These are phyloP conservation scores for Palloptera scutellata DNA, from an alignment of 2,888 invertebrate genomes.

Conservation along the genomic window DNA sequence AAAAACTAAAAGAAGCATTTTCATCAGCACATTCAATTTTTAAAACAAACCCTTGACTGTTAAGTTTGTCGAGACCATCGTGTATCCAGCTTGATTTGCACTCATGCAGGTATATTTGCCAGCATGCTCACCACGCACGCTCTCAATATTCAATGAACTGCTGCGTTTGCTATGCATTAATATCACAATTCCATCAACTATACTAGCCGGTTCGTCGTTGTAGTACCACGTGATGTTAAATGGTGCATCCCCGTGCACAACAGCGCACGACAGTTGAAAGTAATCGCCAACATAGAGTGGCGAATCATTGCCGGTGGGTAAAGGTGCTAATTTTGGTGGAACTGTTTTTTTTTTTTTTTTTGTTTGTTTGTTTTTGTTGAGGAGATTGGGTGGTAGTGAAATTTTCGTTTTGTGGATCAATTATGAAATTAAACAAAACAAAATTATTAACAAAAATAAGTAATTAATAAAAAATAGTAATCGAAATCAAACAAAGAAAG, in stretches of 20 bases:
- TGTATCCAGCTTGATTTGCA: slow-evolving; percentile 69
- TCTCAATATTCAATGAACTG: slow-evolving; percentile 71
- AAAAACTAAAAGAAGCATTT: neutral
- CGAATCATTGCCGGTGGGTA: slow-evolving; percentile 69
- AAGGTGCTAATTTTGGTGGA: slow-evolving; percentile 72
- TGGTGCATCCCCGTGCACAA: slow-evolving; percentile 81
- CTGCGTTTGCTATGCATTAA: slow-evolving; percentile 68
- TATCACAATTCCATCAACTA: slow-evolving; percentile 53
- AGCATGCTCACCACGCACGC: slow-evolving; percentile 71
- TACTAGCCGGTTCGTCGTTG: slow-evolving; percentile 64
- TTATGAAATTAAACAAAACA: slow-evolving; percentile 35
- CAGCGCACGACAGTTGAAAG: slow-evolving; percentile 72
- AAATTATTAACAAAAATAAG: slow-evolving; percentile 34
- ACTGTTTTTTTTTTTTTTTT: slow-evolving; percentile 66
- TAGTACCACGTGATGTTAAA: slow-evolving; percentile 80
- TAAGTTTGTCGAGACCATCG: slow-evolving; percentile 58
- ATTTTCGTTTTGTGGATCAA: slow-evolving; percentile 2
- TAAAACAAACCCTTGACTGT: slow-evolving; percentile 62
- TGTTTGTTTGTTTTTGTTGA: slow-evolving; percentile 63
- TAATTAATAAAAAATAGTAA: slow-evolving; percentile 20
- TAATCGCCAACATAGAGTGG: slow-evolving; percentile 71
- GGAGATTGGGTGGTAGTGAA: neutral
- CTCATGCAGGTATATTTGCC: slow-evolving; percentile 80
- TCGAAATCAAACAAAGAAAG: slow-evolving; percentile 14
- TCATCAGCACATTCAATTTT: neutral